A percentile compares a stretch with the other conserved stretches of the same genome.
phyloP scores from a whole-genome alignment of 1,140 invertebrate genomes.

The Drosophila athabasca region DNA sequence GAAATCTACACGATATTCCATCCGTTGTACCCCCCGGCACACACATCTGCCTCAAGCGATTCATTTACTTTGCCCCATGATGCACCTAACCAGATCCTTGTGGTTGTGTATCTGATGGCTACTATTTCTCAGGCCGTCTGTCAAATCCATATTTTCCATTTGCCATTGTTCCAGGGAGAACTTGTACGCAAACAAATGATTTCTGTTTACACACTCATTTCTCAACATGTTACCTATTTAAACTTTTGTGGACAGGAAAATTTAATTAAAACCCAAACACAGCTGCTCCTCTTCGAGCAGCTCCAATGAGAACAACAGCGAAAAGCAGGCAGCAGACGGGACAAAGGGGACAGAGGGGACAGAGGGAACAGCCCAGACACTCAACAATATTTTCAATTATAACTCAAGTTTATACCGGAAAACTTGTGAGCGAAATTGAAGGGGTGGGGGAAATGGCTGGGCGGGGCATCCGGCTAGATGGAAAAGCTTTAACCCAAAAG shows the following conservation, averaged over 20 bases:
- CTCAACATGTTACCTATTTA: constrained; percentile 78
- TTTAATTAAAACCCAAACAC: constrained; percentile 79
- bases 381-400: constrained; percentile 78
- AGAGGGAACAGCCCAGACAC: constrained; percentile 11
- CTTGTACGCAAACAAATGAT: constrained; percentile 70
- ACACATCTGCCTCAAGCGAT: constrained; percentile 8
- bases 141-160: constrained; percentile 40
- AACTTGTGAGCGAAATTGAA: constrained; percentile 51
- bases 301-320: constrained; percentile 47
- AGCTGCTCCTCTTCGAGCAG: constrained; percentile 65
- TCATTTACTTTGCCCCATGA: constrained; percentile 27
- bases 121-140: constrained; percentile 7
- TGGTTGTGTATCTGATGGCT: constrained; percentile 4
- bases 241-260: constrained; percentile 80
- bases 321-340: not conserved
- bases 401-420: constrained; percentile 75
- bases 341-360: not conserved
- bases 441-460: constrained; percentile 5
- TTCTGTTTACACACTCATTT: constrained; percentile 77
- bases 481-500: constrained; percentile 42
- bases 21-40: too few relatives aligned
- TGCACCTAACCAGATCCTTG: constrained; percentile 10
- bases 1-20: too few relatives aligned
- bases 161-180: constrained; percentile 23
- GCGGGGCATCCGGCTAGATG: constrained; percentile 19